Conservation (phyloP, 2,888 invertebrate species). For the Oscheius onirici region DNA sequence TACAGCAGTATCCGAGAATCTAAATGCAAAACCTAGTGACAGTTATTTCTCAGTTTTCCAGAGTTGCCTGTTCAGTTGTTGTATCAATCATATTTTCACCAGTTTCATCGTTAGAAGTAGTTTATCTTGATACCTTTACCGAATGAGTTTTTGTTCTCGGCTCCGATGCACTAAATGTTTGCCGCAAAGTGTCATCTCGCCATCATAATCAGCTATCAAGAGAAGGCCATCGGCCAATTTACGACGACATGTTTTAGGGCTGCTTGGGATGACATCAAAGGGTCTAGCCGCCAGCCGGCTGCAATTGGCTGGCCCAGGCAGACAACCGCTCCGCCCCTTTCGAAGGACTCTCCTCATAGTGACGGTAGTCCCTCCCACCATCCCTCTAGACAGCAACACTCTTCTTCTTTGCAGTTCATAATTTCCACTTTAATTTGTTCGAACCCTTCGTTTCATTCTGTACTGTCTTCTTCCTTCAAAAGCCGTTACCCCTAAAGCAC, state of each 20-base stretch:
- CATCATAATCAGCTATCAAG: slow-evolving; percentile 2
- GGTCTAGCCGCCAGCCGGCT: slow-evolving; percentile 14
- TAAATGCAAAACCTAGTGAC: no score
- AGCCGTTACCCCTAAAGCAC: not conserved
- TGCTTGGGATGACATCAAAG: slow-evolving; percentile 5
- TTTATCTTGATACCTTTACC: no score
- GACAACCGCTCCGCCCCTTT: slow-evolving; percentile 9
- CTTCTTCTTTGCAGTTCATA: not conserved
- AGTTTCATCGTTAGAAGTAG: no score
- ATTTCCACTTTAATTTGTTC: not conserved
- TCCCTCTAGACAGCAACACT: not conserved
- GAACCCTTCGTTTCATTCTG: not conserved
- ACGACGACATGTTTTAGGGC: slow-evolving; percentile 30
- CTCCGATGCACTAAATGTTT: no score
- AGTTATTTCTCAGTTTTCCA: no score
- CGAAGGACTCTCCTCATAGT: not conserved
- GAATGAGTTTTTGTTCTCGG: no score
- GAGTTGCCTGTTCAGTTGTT: no score
- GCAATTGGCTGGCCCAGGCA: slow-evolving; percentile 17
- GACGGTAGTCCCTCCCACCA: slow-evolving; percentile 30
- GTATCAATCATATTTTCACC: no score
- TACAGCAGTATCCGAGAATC: no score
- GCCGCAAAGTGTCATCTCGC: no score
- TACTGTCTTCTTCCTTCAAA: not conserved
- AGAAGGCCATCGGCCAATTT: slow-evolving; percentile 1